A percentile compares a stretch with the other conserved stretches of the same genome.
phyloP scores from a whole-genome alignment of 1,140 invertebrate species.

The Saccostrea cuccullata region DNA sequence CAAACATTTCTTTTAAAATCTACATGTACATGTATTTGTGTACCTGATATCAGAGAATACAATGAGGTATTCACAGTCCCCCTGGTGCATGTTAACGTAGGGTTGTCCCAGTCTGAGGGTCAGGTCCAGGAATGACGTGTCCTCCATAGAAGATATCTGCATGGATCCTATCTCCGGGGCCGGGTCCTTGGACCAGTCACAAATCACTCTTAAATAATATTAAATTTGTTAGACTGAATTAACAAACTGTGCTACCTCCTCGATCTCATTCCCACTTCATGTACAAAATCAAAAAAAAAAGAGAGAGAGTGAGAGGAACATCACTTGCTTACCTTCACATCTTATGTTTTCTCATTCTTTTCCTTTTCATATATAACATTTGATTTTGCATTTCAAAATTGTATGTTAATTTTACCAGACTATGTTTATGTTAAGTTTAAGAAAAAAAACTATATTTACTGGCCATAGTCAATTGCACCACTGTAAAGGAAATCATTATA shows the following conservation, averaged over 20 bases:
- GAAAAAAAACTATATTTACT: conserved; percentile 67
- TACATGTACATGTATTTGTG: background rate
- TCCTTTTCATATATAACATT: too few relatives aligned
- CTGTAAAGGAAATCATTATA: conserved; percentile 85
- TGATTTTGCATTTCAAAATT: too few relatives aligned
- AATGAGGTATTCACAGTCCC: conserved; percentile 92
- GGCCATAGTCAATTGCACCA: conserved; percentile 83
- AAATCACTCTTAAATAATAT: conserved; percentile 80
- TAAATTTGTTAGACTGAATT: too few relatives aligned
- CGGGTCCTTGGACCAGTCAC: conserved; percentile 82
- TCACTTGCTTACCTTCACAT: too few relatives aligned
- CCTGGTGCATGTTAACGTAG: conserved; percentile 85
- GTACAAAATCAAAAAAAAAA: too few relatives aligned
- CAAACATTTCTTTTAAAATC: conserved; percentile 59
- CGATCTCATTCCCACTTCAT: too few relatives aligned
- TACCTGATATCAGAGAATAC: conserved; percentile 82
- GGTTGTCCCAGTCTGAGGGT: conserved; percentile 86
- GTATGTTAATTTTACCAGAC: background rate
- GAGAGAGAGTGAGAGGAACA: too few relatives aligned
- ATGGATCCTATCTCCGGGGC: conserved; percentile 80
- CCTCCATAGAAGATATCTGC: conserved; percentile 82
- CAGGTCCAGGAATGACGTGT: conserved; percentile 83
- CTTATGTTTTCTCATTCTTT: too few relatives aligned
- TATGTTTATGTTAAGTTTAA: background rate
- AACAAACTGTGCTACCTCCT: background rate